phyloP scores from a whole-genome alignment of 92 coral and sea anemone genomes.

The Ricordea florida region DNA sequence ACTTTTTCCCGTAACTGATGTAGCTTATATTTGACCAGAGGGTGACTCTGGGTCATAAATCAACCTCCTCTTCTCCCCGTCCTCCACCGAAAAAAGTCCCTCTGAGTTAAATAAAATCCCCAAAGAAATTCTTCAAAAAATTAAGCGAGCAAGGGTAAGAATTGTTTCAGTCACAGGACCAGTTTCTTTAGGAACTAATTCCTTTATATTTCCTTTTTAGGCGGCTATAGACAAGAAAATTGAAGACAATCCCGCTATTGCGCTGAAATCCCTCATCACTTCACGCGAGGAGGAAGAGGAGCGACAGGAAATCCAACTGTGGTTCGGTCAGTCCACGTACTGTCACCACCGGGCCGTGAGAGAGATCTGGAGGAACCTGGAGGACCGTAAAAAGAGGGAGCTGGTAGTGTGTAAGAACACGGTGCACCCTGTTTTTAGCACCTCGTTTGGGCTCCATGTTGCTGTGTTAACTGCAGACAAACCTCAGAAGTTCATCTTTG shows the following conservation, averaged over 20 bases:
- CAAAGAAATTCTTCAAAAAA: too few species aligned
- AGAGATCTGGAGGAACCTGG: constrained; percentile 92
- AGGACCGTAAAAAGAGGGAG: constrained; percentile 62
- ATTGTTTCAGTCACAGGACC: too few species aligned
- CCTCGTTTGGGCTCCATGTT: constrained; percentile 99
- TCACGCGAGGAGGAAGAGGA: constrained; percentile 98
- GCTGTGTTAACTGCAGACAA: constrained; percentile 96
- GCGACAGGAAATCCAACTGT: constrained; percentile 84
- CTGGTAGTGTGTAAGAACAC: constrained; percentile 83
- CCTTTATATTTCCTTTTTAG: constrained; percentile 51
- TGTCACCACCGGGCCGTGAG: constrained; percentile 97
- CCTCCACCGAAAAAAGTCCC: too few species aligned
- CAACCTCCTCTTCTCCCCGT: too few species aligned
- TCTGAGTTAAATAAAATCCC: too few species aligned
- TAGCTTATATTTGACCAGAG: too few species aligned
- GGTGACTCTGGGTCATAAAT: too few species aligned
- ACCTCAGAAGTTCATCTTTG: constrained; percentile 90
- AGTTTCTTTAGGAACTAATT: too few species aligned
- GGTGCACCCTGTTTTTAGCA: constrained; percentile 91
- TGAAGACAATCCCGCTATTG: constrained; percentile 90
- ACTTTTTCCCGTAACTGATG: too few species aligned
- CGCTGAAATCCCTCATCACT: constrained; percentile 84
- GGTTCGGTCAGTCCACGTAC: constrained; percentile 88
- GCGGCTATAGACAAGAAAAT: constrained; percentile 86
- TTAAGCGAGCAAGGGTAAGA: too few species aligned